A percentile compares a stretch with the other conserved stretches of the same genome.
These are phyloP conservation scores for Parazoanthus swiftii DNA, from an alignment of 92 coral and sea anemone species.

Conservation along the genomic window DNA sequence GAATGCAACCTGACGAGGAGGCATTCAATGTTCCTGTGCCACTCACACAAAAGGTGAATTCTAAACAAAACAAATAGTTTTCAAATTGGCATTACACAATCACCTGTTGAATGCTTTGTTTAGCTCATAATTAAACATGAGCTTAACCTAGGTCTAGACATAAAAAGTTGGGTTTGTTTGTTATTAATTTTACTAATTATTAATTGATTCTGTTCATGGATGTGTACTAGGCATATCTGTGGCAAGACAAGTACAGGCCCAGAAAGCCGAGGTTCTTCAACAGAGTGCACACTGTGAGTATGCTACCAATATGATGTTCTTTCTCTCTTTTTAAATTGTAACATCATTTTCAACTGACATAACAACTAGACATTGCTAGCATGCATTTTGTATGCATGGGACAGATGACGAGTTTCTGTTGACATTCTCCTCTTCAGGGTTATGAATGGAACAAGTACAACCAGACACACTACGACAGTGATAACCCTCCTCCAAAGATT, in stretches of 20 bases:
- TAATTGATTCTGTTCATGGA: too few relatives aligned
- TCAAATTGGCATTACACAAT: too few relatives aligned
- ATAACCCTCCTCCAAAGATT: constrained; percentile 98
- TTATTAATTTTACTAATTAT: too few relatives aligned
- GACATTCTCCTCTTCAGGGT: constrained; percentile 56
- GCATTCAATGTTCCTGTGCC: constrained; percentile 94
- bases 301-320: neutral
- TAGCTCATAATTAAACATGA: too few relatives aligned
- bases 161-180: too few relatives aligned
- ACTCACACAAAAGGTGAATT: constrained; percentile 81
- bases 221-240: constrained; percentile 69
- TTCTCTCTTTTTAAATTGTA: neutral
- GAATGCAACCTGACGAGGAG: constrained; percentile 94
- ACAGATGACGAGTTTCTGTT: neutral
- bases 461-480: constrained; percentile 98
- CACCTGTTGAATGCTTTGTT: too few relatives aligned
- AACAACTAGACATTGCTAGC: neutral
- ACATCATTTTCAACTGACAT: neutral
- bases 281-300: constrained; percentile 98
- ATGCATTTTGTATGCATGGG: neutral
- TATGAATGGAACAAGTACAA: constrained; percentile 99
- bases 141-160: too few relatives aligned
- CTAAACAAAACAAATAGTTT: neutral
- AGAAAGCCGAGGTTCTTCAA: constrained; percentile 98
- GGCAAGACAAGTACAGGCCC: constrained; percentile 99